Percentiles rank a stretch among this genome's conserved stretches.
These are phyloP conservation scores for Chloroceryle aenea DNA, from an alignment of 2,113 vertebrate species.

Conservation along the genomic window DNA sequence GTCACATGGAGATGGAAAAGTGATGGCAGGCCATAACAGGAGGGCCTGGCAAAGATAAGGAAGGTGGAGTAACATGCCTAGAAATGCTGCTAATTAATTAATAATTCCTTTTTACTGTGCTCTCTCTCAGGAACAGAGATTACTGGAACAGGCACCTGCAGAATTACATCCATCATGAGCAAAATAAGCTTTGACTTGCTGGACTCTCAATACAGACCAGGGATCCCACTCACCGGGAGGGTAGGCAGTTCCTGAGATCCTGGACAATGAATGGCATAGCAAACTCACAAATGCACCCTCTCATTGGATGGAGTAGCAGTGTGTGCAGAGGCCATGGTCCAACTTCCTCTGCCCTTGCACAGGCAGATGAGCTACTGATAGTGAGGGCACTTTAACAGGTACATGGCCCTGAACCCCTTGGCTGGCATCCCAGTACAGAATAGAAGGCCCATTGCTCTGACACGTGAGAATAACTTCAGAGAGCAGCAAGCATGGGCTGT, in stretches of 20 bases:
- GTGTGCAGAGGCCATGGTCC: background rate
- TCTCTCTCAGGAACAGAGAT: constrained; percentile 63
- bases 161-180: constrained; percentile 64
- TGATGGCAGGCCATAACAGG: background rate
- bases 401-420: background rate
- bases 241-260: constrained; percentile 45
- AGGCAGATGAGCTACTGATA: background rate
- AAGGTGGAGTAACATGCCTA: background rate
- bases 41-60: background rate
- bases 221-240: constrained; percentile 75
- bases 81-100: background rate
- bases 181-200: constrained; percentile 71
- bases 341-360: background rate
- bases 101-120: background rate
- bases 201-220: constrained; percentile 69
- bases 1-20: background rate
- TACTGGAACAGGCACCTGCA: constrained; percentile 38
- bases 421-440: background rate
- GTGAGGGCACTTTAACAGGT: background rate
- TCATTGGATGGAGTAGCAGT: background rate
- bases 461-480: background rate
- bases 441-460: background rate
- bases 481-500: background rate
- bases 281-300: background rate
- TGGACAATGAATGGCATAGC: background rate